Conservation (phyloP, 1,140 invertebrate genomes). For the Trichonephila clavata region DNA sequence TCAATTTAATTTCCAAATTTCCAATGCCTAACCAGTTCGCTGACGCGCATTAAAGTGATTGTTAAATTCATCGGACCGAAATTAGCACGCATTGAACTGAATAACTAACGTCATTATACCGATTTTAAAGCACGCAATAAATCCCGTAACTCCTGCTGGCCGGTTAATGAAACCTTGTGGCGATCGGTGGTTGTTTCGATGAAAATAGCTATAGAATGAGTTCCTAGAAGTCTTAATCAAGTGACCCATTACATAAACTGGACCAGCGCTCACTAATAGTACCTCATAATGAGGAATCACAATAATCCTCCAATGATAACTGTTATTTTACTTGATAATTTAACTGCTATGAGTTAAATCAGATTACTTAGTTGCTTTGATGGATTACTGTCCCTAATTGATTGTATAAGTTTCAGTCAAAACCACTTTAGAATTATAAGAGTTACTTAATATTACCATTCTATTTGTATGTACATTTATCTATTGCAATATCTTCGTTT, state of each 20-base stretch:
- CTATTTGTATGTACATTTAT: too few species aligned
- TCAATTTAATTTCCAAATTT: constrained; percentile 23
- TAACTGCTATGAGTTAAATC: too few species aligned
- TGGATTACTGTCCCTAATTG: too few species aligned
- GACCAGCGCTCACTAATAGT: not conserved
- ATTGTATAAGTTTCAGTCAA: too few species aligned
- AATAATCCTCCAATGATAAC: not conserved
- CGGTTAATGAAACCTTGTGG: constrained; percentile 34
- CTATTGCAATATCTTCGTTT: too few species aligned
- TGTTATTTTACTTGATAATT: not conserved
- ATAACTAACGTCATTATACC: constrained; percentile 46
- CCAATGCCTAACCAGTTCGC: not conserved
- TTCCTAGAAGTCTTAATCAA: not conserved
- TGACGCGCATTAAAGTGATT: constrained; percentile 15
- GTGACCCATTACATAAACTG: not conserved
- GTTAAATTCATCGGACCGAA: constrained; percentile 42
- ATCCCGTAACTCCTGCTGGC: not conserved
- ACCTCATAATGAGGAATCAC: not conserved
- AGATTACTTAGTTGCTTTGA: too few species aligned
- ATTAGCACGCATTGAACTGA: constrained; percentile 28
- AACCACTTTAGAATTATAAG: too few species aligned
- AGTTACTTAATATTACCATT: too few species aligned
- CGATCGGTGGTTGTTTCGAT: not conserved
- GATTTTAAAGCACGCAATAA: constrained; percentile 45
- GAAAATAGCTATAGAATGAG: not conserved